Conservation (phyloP, 2,888 invertebrate genomes). For the Pyralis farinalis region DNA sequence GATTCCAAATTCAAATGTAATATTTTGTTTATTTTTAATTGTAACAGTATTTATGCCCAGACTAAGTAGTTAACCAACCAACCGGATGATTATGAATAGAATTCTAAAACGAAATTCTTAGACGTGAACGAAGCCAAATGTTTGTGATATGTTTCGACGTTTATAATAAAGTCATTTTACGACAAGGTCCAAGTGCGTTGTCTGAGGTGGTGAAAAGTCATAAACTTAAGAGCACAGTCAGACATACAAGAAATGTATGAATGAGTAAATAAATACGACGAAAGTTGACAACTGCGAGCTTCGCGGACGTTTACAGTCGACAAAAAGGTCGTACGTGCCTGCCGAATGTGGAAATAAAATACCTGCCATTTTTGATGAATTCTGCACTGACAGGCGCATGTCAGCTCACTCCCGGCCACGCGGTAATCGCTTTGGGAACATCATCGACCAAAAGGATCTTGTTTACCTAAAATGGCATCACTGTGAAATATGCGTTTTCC, state of each 20-base stretch:
- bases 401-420: conserved; percentile 26
- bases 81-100: no score
- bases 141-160: conserved; percentile 19
- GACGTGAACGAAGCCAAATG: neutral
- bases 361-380: conserved; percentile 54
- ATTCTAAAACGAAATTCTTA: neutral
- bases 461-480: conserved; percentile 7
- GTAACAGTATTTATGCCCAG: no score
- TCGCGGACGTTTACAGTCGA: conserved; percentile 54
- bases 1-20: no score
- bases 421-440: conserved; percentile 12
- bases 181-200: conserved; percentile 24
- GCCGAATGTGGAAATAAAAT: conserved; percentile 57
- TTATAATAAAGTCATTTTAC: conserved; percentile 37
- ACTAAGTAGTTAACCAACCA: no score
- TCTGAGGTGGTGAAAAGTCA: conserved; percentile 29
- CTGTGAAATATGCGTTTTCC: conserved; percentile 5
- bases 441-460: conserved; percentile 4
- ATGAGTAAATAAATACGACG: conserved; percentile 60
- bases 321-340: conserved; percentile 55
- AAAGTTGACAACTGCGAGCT: conserved; percentile 57
- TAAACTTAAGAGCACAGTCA: conserved; percentile 38
- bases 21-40: no score
- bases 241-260: conserved; percentile 58
- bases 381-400: conserved; percentile 43